These are phyloP conservation scores for Lampropteryx suffumata DNA, from an alignment of 2,888 invertebrate genomes.

Conservation along the genomic window DNA sequence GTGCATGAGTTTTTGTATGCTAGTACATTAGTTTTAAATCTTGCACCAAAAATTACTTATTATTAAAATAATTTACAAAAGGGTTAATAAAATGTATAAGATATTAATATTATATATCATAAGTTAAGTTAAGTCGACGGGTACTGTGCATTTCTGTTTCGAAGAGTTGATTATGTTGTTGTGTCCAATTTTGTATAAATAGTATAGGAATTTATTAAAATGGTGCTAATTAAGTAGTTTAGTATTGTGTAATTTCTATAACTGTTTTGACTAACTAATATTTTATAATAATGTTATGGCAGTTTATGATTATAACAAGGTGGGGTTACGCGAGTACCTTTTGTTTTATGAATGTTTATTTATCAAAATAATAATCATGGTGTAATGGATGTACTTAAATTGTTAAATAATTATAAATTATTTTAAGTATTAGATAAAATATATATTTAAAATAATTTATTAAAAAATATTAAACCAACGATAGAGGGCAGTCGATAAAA, in stretches of 20 bases:
- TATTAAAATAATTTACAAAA: constrained; percentile 18
- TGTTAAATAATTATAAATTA: constrained; percentile 6
- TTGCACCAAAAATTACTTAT: constrained; percentile 56
- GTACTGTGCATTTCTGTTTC: constrained; percentile 75
- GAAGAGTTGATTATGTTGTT: constrained; percentile 47
- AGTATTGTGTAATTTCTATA: constrained; percentile 40
- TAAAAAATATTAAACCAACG: constrained; percentile 14
- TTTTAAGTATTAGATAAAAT: constrained; percentile 8
- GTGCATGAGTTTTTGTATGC: constrained; percentile 18
- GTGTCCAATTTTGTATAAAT: constrained; percentile 79
- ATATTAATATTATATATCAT: constrained; percentile 27
- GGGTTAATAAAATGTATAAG: constrained; percentile 11
- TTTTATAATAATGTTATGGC: constrained; percentile 44
- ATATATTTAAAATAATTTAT: constrained; percentile 12
- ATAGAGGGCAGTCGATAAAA: constrained; percentile 41
- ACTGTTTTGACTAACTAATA: constrained; percentile 42
- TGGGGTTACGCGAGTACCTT: constrained; percentile 82
- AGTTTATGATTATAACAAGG: constrained; percentile 44
- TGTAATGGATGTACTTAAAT: constrained; percentile 31
- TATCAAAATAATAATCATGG: constrained; percentile 43
- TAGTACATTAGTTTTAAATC: constrained; percentile 47
- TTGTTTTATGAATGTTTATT: constrained; percentile 53
- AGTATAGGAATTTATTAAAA: constrained; percentile 46
- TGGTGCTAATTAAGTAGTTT: constrained; percentile 65
- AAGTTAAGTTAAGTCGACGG: constrained; percentile 72